Evolutionary conservation across 1,140 invertebrate genomes (phyloP).

Genomic region (Euwallacea similis): DNA sequence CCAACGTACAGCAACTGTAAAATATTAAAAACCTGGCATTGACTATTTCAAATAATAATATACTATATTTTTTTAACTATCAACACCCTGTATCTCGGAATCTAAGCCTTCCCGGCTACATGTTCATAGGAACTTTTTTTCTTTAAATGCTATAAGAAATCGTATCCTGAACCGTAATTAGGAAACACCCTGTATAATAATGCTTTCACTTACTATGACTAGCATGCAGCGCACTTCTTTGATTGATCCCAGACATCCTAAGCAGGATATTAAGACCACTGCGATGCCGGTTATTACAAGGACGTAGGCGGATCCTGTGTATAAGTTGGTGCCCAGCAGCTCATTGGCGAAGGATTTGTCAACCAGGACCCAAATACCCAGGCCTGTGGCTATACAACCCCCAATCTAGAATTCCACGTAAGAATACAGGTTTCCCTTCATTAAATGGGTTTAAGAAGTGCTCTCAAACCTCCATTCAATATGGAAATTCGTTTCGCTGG

Average conservation of each 20-base stretch:
- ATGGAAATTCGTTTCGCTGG: too few species aligned
- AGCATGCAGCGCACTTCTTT: constrained; percentile 89
- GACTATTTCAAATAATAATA: background rate
- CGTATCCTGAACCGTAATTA: too few species aligned
- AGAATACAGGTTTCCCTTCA: too few species aligned
- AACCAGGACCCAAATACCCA: constrained; percentile 79
- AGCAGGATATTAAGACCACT: constrained; percentile 76
- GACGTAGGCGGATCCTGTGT: constrained; percentile 79
- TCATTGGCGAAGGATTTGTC: constrained; percentile 82
- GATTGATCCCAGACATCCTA: constrained; percentile 84
- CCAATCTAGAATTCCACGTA: constrained; percentile 65
- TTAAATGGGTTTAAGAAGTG: too few species aligned
- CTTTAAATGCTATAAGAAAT: too few species aligned
- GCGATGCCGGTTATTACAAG: constrained; percentile 76
- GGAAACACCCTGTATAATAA: background rate
- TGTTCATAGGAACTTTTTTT: too few species aligned
- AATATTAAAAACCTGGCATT: too few species aligned
- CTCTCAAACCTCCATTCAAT: too few species aligned
- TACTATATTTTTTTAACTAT: background rate
- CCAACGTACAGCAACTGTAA: too few species aligned
- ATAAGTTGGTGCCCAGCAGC: constrained; percentile 79
- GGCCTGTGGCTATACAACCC: constrained; percentile 71
- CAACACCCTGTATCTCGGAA: too few species aligned
- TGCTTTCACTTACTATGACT: constrained; percentile 66
- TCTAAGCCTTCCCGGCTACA: too few species aligned